Conservation (phyloP, 1,140 invertebrate genomes). For the Eupristina koningsbergeri region DNA sequence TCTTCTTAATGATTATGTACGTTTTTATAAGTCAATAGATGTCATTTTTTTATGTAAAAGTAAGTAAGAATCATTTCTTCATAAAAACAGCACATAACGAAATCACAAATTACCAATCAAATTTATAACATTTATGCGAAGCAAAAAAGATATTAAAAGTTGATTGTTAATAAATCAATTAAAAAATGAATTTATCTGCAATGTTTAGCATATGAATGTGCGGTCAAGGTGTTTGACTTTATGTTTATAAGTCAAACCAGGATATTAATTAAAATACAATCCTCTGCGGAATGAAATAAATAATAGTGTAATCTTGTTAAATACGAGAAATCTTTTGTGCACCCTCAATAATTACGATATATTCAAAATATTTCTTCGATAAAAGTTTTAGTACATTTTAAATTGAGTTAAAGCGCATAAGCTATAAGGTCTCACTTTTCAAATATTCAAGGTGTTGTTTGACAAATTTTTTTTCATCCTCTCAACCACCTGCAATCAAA, state of each 20-base stretch:
- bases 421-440: neutral
- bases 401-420: neutral
- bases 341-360: neutral
- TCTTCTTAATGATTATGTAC: too few species aligned
- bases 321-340: neutral
- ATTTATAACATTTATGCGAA: neutral
- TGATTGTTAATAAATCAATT: neutral
- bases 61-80: neutral
- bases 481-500: too few species aligned
- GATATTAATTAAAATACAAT: slow-evolving; percentile 2
- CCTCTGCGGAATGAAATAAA: neutral
- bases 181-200: neutral
- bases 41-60: too few species aligned
- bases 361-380: neutral
- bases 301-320: neutral
- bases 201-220: neutral
- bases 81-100: neutral
- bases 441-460: neutral
- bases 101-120: neutral
- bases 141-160: neutral
- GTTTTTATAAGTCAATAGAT: too few species aligned
- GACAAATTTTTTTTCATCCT: neutral
- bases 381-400: neutral
- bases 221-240: neutral
- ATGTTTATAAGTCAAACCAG: neutral